These are phyloP conservation scores for Amiota mariae DNA, from an alignment of 2,888 invertebrate genomes.

Conservation along the genomic window DNA sequence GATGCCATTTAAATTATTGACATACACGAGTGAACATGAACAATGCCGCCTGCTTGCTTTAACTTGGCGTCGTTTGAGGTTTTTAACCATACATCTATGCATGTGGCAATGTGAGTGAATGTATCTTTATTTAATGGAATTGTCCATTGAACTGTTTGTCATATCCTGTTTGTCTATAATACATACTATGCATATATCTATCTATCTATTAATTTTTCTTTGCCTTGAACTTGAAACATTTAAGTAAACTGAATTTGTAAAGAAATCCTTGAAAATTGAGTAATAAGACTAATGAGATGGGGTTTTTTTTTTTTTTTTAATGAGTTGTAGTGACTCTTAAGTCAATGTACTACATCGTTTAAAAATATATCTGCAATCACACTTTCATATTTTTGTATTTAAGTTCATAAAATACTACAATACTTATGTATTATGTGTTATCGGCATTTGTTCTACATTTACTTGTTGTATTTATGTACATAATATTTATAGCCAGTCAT, in stretches of 20 bases:
- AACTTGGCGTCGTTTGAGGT: no score
- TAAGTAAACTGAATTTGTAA: no score
- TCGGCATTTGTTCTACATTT: not conserved
- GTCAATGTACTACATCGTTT: no score
- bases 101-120: not conserved
- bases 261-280: no score
- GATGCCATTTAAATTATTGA: not conserved
- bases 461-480: not conserved
- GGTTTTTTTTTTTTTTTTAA: no score
- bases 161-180: not conserved
- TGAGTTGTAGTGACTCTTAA: not conserved
- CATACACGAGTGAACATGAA: constrained; percentile 13
- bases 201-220: not conserved
- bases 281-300: no score
- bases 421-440: not conserved
- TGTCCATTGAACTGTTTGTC: not conserved
- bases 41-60: no score
- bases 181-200: not conserved
- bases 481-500: not conserved
- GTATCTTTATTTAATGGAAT: not conserved
- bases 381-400: no score
- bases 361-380: no score
- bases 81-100: no score
- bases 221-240: not conserved
- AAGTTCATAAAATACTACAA: no score